Conservation (phyloP, 2,888 invertebrate genomes). For the Lissocephala sabroskyi region DNA sequence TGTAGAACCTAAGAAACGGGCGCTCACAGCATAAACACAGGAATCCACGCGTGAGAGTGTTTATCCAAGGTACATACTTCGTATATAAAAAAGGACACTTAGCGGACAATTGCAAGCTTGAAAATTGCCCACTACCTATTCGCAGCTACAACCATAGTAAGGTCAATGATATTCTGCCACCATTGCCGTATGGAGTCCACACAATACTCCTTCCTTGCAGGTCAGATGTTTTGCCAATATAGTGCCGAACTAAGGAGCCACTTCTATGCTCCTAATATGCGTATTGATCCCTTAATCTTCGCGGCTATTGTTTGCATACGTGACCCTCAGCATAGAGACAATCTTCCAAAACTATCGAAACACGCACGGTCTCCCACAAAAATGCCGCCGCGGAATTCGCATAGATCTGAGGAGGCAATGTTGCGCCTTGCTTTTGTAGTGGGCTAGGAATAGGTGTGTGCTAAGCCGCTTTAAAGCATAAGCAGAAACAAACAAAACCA, state of each 20-base stretch:
- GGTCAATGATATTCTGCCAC: too few relatives aligned
- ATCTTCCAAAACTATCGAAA: background rate
- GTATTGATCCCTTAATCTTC: conserved; percentile 14
- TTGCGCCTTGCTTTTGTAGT: conserved; percentile 65
- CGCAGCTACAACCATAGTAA: too few relatives aligned
- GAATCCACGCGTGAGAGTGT: too few relatives aligned
- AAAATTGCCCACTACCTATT: conserved; percentile 69
- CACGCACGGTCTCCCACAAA: background rate
- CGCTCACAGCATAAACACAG: conserved; percentile 5
- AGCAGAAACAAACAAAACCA: too few relatives aligned
- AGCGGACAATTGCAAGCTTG: conserved; percentile 63
- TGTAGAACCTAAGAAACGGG: conserved; percentile 29
- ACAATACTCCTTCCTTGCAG: background rate
- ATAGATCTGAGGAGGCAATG: too few relatives aligned
- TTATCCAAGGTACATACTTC: too few relatives aligned
- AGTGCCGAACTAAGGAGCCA: conserved; percentile 23
- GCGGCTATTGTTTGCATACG: conserved; percentile 1
- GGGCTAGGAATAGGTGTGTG: too few relatives aligned
- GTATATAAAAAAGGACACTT: too few relatives aligned
- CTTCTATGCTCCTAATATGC: conserved; percentile 48
- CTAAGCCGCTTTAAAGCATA: too few relatives aligned
- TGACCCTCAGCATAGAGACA: background rate
- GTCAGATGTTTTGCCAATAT: conserved; percentile 61
- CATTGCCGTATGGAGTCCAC: too few relatives aligned
- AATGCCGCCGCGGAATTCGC: too few relatives aligned